Base-by-base conservation (phyloP, 2,888 invertebrate genomes). In the Diogma glabrata region DNA sequence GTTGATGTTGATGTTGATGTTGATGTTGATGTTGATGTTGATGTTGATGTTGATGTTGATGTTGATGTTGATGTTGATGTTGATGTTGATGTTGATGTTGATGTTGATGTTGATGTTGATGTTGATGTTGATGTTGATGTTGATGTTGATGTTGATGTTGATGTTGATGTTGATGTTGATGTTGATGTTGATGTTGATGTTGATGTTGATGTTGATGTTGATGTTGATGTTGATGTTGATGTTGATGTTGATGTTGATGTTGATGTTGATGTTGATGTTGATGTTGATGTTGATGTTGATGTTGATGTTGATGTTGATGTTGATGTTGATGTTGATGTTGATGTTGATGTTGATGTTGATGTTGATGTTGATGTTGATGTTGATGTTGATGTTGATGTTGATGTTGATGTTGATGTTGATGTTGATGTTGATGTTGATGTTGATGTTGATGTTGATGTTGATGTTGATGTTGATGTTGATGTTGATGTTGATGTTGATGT, bases 11-110 rank as follows among this genome's bases (percentile, higher is more conserved):
- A n/a, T n/a, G n/a, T n/a, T n/a, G n/a, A n/a, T n/a, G n/a, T n/a
- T n/a, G n/a, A n/a, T n/a, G n/a, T n/a, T n/a, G 49, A 45, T 23
- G 24, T 47, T 47, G 47, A 47, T 47, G 47, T 47, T 47, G 47
- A 47, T 47, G 47, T 47, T 47, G 47, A 47, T 47, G 47, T 47
- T 47, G 47, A 47, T 47, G 47, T 47, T 47, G 47, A 47, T 47
- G 47, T 47, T 47, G 47, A 47, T 47, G 47, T 47, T 47, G 47
- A 47, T 47, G 47, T 47, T 47, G 47, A 47, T 47, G 47, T 47
- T 47, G 47, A 47, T 47, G 47, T 47, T 47, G 47, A 47, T 47
- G 47, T 47, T 47, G 47, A 47, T 47, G 47, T 47, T 47, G 47
- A 47, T 47, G 47, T 47, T 47, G 47, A 47, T 47, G 47, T 47